Base-by-base conservation (phyloP, 2,113 vertebrate genomes). In the Physeter macrocephalus region DNA sequence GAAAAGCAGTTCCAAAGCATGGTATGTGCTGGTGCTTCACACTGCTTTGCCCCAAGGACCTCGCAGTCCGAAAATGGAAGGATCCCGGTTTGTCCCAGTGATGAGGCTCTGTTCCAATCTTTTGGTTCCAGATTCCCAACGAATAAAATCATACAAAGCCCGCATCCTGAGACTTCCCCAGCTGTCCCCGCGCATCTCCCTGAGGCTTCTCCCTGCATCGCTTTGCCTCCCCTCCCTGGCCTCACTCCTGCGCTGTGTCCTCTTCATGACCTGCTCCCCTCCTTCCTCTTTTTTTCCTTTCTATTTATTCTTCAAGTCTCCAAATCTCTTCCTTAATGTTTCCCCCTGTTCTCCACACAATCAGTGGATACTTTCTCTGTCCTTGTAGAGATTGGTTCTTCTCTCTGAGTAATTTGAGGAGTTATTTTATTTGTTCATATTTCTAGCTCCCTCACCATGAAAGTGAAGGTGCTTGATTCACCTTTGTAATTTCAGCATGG, bases 121-220 rank as follows among this genome's bases (percentile, higher is more conserved):
- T 75, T 64, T 13, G 15, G 27, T 7, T 81, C 25, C 12, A 31
- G 36, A 3, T n/a, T 82, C 43, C 27, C 46, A 43, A 77, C 29
- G 46, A 80, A 59, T 64, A 54, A 93, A 64, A 18, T 11, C 36
- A 6, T 31, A 11, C 4, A n/a, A 25, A 92, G 27, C 1, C 18
- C 29, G 75, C 7, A 29, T 36, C 14, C 34, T n/a, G 4, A 8
- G 18, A 59, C 41, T 2, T 14, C 36, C 43, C 36, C 9, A 46
- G n/a, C n/a, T 12, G 20, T 49, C 36, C 23, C 5, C 1, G 3
- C n/a, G 7, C 2, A 0, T 25, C 31, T 34, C 20, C 20, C 1
- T 31, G 18, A 4, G 11, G 2, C 5, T 12, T 4, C 46, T 74
- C 18, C 21, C 21, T 6, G 9, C 25, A 8, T 46, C 6, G 1